Evolutionary conservation across 2,888 invertebrate species (phyloP).

Genomic region (Magallana nippona): DNA sequence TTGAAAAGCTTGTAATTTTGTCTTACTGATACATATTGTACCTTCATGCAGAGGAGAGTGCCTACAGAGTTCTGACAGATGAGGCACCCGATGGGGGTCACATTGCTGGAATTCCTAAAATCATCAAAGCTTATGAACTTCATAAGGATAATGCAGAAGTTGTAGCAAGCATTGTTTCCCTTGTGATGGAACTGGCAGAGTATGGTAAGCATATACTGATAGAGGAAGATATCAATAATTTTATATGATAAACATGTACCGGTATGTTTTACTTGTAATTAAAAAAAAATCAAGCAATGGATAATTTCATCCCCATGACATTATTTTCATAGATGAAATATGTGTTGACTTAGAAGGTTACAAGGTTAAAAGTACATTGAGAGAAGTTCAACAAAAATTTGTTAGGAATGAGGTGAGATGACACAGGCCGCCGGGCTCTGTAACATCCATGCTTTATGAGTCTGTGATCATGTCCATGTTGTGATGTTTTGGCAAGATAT

Average conservation of each 20-base stretch:
- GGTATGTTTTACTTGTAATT: no score
- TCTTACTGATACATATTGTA: neutral
- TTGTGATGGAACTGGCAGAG: conserved; percentile 75
- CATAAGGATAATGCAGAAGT: conserved; percentile 79
- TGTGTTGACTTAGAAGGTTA: conserved; percentile 63
- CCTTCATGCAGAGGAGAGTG: conserved; percentile 76
- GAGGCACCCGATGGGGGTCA: conserved; percentile 63
- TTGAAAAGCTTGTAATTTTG: no score
- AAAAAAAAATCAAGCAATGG: neutral
- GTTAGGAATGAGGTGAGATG: conserved; percentile 70
- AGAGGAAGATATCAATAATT: neutral
- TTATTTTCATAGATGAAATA: conserved; percentile 65
- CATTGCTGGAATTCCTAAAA: conserved; percentile 73
- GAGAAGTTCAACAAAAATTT: conserved; percentile 68
- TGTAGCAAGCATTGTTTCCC: conserved; percentile 75
- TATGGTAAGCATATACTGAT: conserved; percentile 69
- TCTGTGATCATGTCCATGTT: neutral
- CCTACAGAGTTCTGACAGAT: conserved; percentile 74
- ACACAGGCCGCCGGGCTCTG: neutral
- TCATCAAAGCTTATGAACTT: conserved; percentile 73
- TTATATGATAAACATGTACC: neutral
- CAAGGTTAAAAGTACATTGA: conserved; percentile 57
- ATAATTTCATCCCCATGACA: neutral
- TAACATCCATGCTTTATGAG: neutral
- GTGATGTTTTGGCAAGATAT: neutral